A percentile compares a stretch with the other conserved stretches of the same genome.
Conservation (phyloP, 2,113 vertebrate genomes). For the Ammodytes marinus region DNA sequence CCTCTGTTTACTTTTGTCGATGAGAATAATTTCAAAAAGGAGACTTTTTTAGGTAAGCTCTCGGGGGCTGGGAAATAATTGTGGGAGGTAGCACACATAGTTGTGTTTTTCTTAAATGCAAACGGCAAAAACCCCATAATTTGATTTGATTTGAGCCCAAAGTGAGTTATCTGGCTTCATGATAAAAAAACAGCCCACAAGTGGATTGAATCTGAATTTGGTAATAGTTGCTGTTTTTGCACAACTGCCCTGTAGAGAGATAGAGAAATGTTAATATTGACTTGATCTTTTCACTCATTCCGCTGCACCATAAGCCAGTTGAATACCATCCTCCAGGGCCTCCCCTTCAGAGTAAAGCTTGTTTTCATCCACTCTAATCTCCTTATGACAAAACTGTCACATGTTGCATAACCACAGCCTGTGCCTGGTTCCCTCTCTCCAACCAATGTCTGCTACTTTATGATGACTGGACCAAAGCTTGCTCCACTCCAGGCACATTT, state of each 20-base stretch:
- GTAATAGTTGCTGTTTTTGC: not conserved
- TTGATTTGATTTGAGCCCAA: not conserved
- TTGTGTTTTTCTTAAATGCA: no score
- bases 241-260: not conserved
- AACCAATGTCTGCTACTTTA: conserved; percentile 1
- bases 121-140: not conserved
- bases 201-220: no score
- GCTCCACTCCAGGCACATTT: not conserved
- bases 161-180: not conserved
- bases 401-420: conserved; percentile 58
- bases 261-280: conserved; percentile 5
- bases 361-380: conserved; percentile 60
- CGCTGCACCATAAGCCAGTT: conserved; percentile 2
- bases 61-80: no score
- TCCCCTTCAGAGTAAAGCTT: conserved; percentile 44
- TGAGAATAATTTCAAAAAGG: conserved; percentile 87
- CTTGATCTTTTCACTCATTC: not conserved
- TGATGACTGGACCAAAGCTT: not conserved
- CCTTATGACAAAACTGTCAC: conserved; percentile 56
- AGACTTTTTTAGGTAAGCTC: conserved; percentile 84
- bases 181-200: no score
- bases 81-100: not conserved
- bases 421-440: conserved; percentile 21
- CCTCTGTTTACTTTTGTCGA: conserved; percentile 87
- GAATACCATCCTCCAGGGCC: conserved; percentile 5